Base-by-base conservation (phyloP, 2,113 vertebrate genomes). In the Neotragus moschatus region DNA sequence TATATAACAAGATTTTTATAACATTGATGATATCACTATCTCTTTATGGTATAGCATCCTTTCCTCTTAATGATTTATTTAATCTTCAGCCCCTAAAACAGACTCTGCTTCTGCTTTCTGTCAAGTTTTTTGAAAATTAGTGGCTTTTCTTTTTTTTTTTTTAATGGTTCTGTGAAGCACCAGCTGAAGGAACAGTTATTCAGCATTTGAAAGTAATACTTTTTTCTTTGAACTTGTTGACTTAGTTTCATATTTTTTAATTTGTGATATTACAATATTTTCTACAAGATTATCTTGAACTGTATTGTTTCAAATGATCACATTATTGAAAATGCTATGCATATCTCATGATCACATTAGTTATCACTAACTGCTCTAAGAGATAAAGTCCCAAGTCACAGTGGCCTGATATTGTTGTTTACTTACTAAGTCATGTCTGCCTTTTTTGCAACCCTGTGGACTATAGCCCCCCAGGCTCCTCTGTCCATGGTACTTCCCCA, bases 101-200 rank as follows among this genome's bases (percentile, higher is more conserved):
- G 6, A 70, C 26, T 43, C 13, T 55, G 70, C 61, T 92, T 90
- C 19, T 79, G 13, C 11, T 75, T 94, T 77, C 23, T 92, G 7
- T 96, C 56, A 87, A 84, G 26, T 0, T 6, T 11, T 51, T 58
- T 94, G 25, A 90, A 86, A 97, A 58, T 1, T 16, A 97, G 80
- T 47, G 23, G n/a, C 51, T 45, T 95, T 96, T 96, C 87, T 53
- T 66, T n/a, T 21, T 95, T 97, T 96, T 89, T 56, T 60, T 21
- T 43, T 96, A 84, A 63, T 39, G 30, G 5, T 47, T 58, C 25
- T 96, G 28, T 82, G 47, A 88, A 21, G 55, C 4, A 25, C 25
- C 53, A 89, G n/a, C 6, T 2, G 23, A 82, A 23, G 0, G 3
- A 82, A 53, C 2, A 97, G 9, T 9, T 7, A 26, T 96, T 84